These are phyloP conservation scores for Pipistrellus pipistrellus DNA, from an alignment of 2,797 vertebrate species.

Conservation along the genomic window DNA sequence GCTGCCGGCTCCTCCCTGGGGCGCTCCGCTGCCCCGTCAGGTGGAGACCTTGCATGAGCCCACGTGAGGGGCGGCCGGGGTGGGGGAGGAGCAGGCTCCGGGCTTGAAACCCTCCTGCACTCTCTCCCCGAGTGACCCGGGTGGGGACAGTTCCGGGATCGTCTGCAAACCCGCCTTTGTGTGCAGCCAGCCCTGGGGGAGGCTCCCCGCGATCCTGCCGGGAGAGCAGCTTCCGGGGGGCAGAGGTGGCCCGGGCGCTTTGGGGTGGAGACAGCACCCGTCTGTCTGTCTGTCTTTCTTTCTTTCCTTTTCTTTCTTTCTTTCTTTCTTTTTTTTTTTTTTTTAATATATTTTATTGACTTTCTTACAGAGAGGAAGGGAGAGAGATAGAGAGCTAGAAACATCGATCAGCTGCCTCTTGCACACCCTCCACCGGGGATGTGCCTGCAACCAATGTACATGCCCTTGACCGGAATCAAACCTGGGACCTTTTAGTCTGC, in stretches of 20 bases:
- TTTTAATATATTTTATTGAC: too few species aligned
- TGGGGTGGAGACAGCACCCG: background rate
- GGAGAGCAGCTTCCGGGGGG: background rate
- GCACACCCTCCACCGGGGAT: too few species aligned
- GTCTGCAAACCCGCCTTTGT: background rate
- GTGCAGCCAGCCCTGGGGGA: background rate
- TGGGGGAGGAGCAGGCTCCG: background rate
- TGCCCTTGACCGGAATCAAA: too few species aligned
- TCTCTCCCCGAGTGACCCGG: background rate
- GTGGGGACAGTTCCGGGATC: constrained; percentile 8
- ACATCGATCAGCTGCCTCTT: too few species aligned
- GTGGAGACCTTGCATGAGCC: background rate
- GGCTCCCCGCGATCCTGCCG: background rate
- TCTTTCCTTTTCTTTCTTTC: too few species aligned
- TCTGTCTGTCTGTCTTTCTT: too few species aligned
- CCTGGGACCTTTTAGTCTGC: too few species aligned
- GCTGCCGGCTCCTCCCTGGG: background rate
- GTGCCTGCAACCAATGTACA: too few species aligned
- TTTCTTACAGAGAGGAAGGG: too few species aligned
- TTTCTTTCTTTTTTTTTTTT: too few species aligned
- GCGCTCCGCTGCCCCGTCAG: background rate
- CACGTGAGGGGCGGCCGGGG: background rate
- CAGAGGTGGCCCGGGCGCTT: background rate
- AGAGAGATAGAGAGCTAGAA: too few species aligned
- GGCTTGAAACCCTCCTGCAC: background rate